phyloP scores from a whole-genome alignment of 2,797 vertebrate species.

The Tragopan temminckii region DNA sequence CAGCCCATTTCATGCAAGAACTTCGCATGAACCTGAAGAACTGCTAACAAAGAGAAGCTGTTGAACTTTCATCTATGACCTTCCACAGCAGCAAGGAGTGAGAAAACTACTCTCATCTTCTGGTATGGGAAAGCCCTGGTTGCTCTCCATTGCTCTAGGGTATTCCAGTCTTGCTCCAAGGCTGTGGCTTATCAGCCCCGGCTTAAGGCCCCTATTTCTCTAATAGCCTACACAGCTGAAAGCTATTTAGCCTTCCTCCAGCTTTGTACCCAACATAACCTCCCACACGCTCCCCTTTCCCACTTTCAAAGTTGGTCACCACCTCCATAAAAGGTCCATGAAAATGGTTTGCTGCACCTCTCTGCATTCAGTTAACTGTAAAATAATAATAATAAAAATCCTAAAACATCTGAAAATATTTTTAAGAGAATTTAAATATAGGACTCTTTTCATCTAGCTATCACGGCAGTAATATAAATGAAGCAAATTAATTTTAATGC shows the following conservation, averaged over 20 bases:
- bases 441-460: slow-evolving; percentile 87
- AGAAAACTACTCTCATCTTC: not conserved
- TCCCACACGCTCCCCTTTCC: not conserved
- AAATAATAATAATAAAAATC: slow-evolving; percentile 63
- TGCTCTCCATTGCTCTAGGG: not conserved
- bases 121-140: not conserved
- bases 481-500: slow-evolving; percentile 96
- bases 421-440: slow-evolving; percentile 86
- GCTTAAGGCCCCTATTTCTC: not conserved
- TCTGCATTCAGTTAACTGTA: slow-evolving; percentile 65
- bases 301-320: not conserved
- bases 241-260: not conserved
- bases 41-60: not conserved
- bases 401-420: slow-evolving; percentile 72
- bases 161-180: not conserved
- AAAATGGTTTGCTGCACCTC: slow-evolving; percentile 49
- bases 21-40: not conserved
- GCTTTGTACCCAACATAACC: not conserved
- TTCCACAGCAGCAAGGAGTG: not conserved
- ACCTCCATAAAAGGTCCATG: slow-evolving; percentile 26
- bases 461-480: slow-evolving; percentile 88
- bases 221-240: not conserved
- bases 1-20: not conserved
- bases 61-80: not conserved
- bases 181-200: not conserved